Base-by-base conservation (phyloP, 2,113 vertebrate species). In the Conger conger region DNA sequence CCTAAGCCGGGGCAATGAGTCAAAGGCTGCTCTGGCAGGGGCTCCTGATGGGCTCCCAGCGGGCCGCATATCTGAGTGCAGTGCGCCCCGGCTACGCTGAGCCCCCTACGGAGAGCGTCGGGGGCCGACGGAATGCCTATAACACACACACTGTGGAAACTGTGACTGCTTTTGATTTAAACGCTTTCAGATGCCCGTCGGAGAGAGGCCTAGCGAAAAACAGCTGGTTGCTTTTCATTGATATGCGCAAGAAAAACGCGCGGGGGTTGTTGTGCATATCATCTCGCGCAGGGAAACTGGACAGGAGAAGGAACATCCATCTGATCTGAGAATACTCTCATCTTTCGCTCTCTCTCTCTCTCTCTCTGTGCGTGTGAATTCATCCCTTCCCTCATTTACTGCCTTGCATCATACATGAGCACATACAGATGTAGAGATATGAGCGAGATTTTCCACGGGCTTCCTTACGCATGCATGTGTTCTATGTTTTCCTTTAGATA, bases 121-220 rank as follows among this genome's bases (percentile, higher is more conserved):
- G 83, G 90, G 90, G 91, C 92, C 89, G 91, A 89, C 89, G 93
- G 94, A 95, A 95, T 95, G 93, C 90, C 89, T 88, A 90, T 94
- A 93, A 94, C 90, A 91, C 87, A 94, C 90, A 91, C 87, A 81
- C 87, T 89, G 90, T 94, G 94, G 94, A 95, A 94, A 95, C 94
- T 93, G 93, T 94, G 94, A 94, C 93, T 94, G 94, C 90, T 93
- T 93, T 93, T 89, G 92, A 92, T 93, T 94, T 95, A 94, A 95
- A 94, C 90, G 93, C 87, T 94, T 94, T 95, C 94, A 95, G 93
- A 94, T 95, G 94, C 90, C 89, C 89, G 86, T 91, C 87, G 90
- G 92, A 93, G 92, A 86, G 89, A 86, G 89, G 85, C 87, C 40
- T 87, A 88, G 91, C 63, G 83, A 36, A 77, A 92, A 94, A 92